phyloP scores from a whole-genome alignment of 2,797 vertebrate species.

The Fistularia tabacaria region DNA sequence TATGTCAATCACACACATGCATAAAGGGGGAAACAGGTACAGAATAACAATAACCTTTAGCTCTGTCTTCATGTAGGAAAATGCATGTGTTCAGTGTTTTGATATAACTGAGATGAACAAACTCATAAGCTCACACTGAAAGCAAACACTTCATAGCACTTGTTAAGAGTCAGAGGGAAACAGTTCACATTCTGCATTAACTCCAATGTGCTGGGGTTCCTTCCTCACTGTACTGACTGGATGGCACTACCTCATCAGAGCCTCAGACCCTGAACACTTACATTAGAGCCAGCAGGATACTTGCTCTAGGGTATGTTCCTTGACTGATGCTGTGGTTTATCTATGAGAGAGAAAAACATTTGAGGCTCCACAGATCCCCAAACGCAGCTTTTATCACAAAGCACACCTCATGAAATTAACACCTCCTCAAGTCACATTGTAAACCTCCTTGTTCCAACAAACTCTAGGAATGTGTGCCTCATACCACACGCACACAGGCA shows the following conservation, averaged over 20 bases:
- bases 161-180: too few relatives aligned
- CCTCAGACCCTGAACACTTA: conserved; percentile 33
- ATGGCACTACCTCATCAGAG: conserved; percentile 26
- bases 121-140: too few relatives aligned
- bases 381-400: conserved; percentile 57
- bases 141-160: too few relatives aligned
- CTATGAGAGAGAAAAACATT: conserved; percentile 38
- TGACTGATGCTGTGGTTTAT: conserved; percentile 36
- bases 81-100: too few relatives aligned
- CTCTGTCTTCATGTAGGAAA: too few relatives aligned
- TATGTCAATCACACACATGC: too few relatives aligned
- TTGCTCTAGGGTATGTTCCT: conserved; percentile 22
- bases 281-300: conserved; percentile 20
- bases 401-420: conserved; percentile 67
- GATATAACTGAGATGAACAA: too few relatives aligned
- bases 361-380: conserved; percentile 37
- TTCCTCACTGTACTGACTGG: conserved; percentile 4
- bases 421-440: conserved; percentile 52
- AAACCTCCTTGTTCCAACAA: conserved; percentile 58
- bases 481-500: conserved; percentile 1
- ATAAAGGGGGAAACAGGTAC: too few relatives aligned
- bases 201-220: neutral
- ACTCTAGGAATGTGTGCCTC: conserved; percentile 16
- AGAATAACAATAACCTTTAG: too few relatives aligned
- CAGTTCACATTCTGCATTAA: too few relatives aligned